phyloP scores from a whole-genome alignment of 2,888 invertebrate species.

The Calameuta idolon region DNA sequence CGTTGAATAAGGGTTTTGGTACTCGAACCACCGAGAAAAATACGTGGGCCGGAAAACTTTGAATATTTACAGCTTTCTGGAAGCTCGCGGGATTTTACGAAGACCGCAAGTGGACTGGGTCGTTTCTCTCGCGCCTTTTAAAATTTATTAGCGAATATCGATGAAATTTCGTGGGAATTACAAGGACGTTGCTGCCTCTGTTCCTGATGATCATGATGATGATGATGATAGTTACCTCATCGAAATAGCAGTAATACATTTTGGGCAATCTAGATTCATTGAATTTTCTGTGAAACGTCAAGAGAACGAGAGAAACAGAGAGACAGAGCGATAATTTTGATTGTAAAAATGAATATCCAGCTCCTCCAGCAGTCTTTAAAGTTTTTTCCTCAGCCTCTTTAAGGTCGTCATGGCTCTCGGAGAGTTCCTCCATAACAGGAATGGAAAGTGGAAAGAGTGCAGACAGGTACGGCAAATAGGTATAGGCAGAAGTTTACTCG shows the following conservation, averaged over 20 bases:
- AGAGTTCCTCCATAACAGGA: background rate
- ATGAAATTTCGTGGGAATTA: constrained; percentile 42
- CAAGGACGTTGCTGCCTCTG: background rate
- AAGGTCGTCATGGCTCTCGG: background rate
- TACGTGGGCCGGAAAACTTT: constrained; percentile 41
- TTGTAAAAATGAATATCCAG: background rate
- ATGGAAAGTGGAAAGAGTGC: background rate
- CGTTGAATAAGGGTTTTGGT: background rate
- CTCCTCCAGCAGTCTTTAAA: background rate
- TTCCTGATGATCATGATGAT: background rate
- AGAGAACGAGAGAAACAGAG: background rate
- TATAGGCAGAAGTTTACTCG: background rate
- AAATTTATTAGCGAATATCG: constrained; percentile 54
- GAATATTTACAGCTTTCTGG: constrained; percentile 50
- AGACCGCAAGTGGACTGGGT: constrained; percentile 2
- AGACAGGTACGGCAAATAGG: background rate
- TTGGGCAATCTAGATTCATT: background rate
- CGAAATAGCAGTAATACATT: background rate
- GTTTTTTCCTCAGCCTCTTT: background rate
- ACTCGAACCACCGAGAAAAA: constrained; percentile 16
- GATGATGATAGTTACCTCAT: background rate
- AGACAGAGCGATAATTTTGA: too few relatives aligned
- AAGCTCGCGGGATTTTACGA: constrained; percentile 15
- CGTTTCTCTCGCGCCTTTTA: constrained; percentile 15
- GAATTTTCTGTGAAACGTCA: background rate